Evolutionary conservation across 2,888 invertebrate species (phyloP).

Genomic region (Drosophila anomalata): DNA sequence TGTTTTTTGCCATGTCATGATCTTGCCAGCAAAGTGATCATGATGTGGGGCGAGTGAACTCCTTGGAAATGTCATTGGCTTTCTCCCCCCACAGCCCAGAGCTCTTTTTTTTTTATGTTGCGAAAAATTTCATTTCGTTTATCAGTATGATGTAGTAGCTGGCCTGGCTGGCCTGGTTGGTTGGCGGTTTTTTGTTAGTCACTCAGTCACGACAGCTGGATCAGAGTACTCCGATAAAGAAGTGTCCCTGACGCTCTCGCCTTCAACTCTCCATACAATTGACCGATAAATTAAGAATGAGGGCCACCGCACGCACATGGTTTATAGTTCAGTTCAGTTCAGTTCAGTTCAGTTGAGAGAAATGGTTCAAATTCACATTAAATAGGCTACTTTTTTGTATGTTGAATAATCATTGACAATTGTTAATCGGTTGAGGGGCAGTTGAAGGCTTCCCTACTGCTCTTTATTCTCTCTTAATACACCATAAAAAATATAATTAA

Average conservation of each 20-base stretch:
- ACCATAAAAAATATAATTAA: neutral
- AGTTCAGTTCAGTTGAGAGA: neutral
- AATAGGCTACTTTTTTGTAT: neutral
- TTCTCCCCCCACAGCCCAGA: constrained; percentile 28
- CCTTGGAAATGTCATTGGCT: constrained; percentile 70
- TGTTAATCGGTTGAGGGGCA: constrained; percentile 55
- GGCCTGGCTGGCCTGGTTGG: neutral
- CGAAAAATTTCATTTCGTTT: constrained; percentile 43
- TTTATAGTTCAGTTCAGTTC: too few species aligned
- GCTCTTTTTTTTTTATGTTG: constrained; percentile 40
- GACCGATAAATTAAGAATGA: constrained; percentile 61
- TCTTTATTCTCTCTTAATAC: neutral
- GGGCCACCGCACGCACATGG: constrained; percentile 29
- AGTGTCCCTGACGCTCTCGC: constrained; percentile 47
- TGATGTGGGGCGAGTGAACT: constrained; percentile 67
- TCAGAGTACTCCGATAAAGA: constrained; percentile 52
- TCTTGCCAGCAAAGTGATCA: constrained; percentile 28
- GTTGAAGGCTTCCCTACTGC: constrained; percentile 37
- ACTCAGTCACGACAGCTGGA: constrained; percentile 40
- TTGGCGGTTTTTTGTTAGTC: constrained; percentile 30
- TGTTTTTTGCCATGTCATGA: constrained; percentile 57
- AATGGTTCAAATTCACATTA: constrained; percentile 25
- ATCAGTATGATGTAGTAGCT: constrained; percentile 34
- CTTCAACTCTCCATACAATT: constrained; percentile 47
- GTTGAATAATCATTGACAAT: constrained; percentile 44